Evolutionary conservation across 2,113 vertebrate species (phyloP).

Genomic region (Cavia porcellus): DNA sequence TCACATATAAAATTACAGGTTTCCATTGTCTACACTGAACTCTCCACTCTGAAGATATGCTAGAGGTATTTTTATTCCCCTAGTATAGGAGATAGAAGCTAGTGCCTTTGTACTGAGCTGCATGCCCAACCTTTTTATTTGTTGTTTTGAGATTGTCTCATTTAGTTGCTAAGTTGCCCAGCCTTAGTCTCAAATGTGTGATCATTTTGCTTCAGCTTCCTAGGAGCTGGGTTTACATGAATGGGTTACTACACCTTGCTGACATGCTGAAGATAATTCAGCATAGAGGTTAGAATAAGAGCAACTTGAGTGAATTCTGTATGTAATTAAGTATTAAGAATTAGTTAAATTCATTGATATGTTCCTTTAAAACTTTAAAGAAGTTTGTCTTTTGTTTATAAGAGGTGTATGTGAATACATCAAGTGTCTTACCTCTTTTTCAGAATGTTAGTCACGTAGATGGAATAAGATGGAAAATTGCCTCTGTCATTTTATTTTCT

Average conservation of each 20-base stretch:
- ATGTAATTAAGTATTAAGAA: slow-evolving; percentile 45
- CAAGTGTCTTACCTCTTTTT: slow-evolving; percentile 26
- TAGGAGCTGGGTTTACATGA: background rate
- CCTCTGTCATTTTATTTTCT: background rate
- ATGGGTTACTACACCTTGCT: background rate
- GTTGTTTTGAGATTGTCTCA: background rate
- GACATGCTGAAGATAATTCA: slow-evolving; percentile 50
- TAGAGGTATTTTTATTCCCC: background rate
- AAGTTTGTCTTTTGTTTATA: slow-evolving; percentile 53
- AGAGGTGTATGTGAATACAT: slow-evolving; percentile 41
- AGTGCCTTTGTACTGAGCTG: background rate
- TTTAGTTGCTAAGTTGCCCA: background rate
- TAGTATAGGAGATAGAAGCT: background rate
- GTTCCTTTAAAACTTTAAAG: slow-evolving; percentile 21
- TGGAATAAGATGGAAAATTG: slow-evolving; percentile 21
- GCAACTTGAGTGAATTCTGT: slow-evolving; percentile 41
- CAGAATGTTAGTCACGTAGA: background rate
- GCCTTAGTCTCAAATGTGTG: background rate
- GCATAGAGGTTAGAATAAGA: slow-evolving; percentile 39
- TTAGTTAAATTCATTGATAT: slow-evolving; percentile 48
- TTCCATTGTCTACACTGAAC: background rate
- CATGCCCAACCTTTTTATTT: background rate
- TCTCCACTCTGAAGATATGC: background rate
- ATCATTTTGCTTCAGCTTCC: background rate
- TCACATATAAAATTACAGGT: background rate